Evolutionary conservation across 2,888 invertebrate species (phyloP), one percentile per base, ranked within the genome.

Genomic region (Epistrophe grossulariae): DNA sequence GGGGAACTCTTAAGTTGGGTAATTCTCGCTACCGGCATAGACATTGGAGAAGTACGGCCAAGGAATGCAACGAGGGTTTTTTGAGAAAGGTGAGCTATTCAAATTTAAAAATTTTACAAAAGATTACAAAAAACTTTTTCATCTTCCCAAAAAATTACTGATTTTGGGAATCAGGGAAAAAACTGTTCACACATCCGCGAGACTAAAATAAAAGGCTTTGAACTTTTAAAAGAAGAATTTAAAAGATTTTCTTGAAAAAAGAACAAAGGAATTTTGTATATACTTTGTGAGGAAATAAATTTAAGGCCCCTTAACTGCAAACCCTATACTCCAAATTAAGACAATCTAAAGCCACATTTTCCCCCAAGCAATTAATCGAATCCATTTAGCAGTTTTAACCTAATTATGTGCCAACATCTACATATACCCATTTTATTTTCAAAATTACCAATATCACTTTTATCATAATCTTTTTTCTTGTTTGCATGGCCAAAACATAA

Each of bases 31-130:
- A 95, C 92, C 94, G 96, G 62, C 97, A 97, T 92, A 95, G 96
- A 90, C 97, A 97, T 93, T 97, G 97, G 95, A 96, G 97, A 90
- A 95, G 96, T 88, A 96, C 97, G 55, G 96, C 97, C 78, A 97
- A 97, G 92, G 96, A 96, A 90, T 98, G 98, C 94, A 98, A 98
- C 92, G 97, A 97, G 93, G 94, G 96, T 90, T 98, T 98, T 94
- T 94, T 98, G 84, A 95, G 96, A 93, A 97, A 97, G 97, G 97
- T 98, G 94, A 94, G 89, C 80, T 68, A 19, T 15, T 19, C 6
- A 13, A 6, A 4, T 13, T 13, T 13, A 10, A 24, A 50, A 52
- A 52, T 1, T 4, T 19, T 11, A 19, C 19, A 19, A 3, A 50
- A 19, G 9, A 17, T 6, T 31, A 6, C 31, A 35, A 35, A 35